Conservation (phyloP, 2,888 invertebrate species). For the Yponomeuta cagnagella region DNA sequence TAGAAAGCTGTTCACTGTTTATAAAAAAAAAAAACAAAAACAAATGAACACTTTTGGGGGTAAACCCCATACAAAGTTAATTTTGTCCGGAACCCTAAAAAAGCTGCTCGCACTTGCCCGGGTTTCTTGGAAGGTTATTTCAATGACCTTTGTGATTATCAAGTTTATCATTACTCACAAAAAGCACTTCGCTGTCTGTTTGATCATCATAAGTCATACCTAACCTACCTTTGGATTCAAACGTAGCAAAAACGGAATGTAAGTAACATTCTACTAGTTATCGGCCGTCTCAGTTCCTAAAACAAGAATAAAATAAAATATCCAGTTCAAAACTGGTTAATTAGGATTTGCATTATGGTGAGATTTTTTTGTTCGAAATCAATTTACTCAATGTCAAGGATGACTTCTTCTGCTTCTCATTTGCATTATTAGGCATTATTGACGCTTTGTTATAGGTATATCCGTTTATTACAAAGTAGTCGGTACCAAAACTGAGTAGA, state of each 20-base stretch:
- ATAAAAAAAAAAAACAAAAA: too few relatives aligned
- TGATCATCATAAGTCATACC: too few relatives aligned
- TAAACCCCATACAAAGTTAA: too few relatives aligned
- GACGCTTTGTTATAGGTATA: background rate
- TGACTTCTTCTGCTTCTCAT: background rate
- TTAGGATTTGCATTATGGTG: background rate
- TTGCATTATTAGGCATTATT: background rate
- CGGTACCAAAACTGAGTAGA: background rate
- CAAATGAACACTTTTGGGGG: too few relatives aligned
- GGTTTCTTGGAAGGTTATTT: too few relatives aligned
- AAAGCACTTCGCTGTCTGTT: too few relatives aligned
- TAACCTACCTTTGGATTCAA: too few relatives aligned
- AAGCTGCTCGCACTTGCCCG: too few relatives aligned
- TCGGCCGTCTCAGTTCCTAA: background rate
- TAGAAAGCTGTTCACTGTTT: too few relatives aligned
- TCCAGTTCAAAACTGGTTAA: background rate
- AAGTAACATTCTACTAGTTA: background rate
- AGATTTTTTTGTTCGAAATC: conserved; percentile 1
- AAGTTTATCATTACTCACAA: too few relatives aligned
- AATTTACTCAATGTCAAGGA: background rate
- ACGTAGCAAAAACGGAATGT: background rate
- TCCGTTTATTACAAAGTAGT: background rate
- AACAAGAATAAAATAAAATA: background rate
- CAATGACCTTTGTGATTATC: too few relatives aligned
- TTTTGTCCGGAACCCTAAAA: too few relatives aligned